Percentiles rank a stretch among this genome's conserved stretches.
Conservation (phyloP, 2,888 invertebrate species). For the Polydesmus complanatus region DNA sequence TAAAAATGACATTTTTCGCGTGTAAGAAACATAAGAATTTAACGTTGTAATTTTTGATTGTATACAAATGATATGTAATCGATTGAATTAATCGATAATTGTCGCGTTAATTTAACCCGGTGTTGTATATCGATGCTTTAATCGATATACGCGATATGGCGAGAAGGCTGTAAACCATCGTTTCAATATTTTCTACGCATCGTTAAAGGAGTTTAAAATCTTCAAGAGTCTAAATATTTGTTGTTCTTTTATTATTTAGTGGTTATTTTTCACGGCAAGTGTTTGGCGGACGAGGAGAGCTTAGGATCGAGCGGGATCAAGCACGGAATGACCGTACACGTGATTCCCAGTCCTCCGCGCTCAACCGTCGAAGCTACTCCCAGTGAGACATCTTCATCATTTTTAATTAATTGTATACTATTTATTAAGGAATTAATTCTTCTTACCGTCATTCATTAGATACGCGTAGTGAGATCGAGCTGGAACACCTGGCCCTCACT, state of each 20-base stretch:
- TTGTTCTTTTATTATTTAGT: no score
- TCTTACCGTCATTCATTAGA: no score
- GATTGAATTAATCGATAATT: background rate
- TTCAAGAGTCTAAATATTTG: no score
- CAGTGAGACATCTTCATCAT: conserved; percentile 16
- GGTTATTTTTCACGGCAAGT: conserved; percentile 54
- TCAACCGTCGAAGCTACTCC: background rate
- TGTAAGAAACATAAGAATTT: no score
- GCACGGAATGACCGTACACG: conserved; percentile 42
- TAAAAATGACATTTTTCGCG: no score
- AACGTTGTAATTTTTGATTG: no score
- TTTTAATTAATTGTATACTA: background rate
- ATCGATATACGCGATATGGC: no score
- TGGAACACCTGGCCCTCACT: conserved; percentile 47
- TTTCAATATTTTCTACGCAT: no score
- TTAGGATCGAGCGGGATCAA: conserved; percentile 48
- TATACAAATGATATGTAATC: background rate
- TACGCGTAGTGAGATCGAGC: conserved; percentile 42
- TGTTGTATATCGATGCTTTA: no score
- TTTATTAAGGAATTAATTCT: no score
- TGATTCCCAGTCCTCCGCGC: conserved; percentile 29
- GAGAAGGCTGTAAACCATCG: no score
- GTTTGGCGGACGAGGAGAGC: conserved; percentile 48
- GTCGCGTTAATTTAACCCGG: background rate
- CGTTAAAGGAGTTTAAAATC: no score